Percentiles rank a stretch among this genome's conserved stretches.
These are phyloP conservation scores for Agrenia bidenticulata DNA, from an alignment of 2,888 invertebrate species.

Conservation along the genomic window DNA sequence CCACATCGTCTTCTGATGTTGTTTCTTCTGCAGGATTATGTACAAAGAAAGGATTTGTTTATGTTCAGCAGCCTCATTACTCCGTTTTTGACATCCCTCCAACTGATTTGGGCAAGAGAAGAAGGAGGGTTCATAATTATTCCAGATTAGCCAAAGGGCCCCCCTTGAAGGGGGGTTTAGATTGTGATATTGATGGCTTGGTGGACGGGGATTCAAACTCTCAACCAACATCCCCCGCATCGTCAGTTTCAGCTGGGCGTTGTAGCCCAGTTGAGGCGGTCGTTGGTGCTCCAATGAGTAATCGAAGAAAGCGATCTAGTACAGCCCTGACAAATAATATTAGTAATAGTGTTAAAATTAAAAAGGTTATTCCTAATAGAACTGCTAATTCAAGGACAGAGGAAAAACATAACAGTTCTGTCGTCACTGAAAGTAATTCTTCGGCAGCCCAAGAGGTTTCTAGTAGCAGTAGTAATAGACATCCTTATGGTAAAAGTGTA, in stretches of 20 bases:
- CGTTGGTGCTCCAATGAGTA: not conserved
- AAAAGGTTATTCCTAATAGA: not conserved
- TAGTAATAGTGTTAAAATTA: not conserved
- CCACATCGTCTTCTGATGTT: not conserved
- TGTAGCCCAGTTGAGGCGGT: not conserved
- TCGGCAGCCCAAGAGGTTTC: too few species aligned
- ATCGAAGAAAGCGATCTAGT: not conserved
- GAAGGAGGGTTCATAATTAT: conserved; percentile 48
- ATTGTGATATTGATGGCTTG: not conserved
- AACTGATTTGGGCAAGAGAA: conserved; percentile 46
- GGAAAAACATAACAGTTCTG: not conserved
- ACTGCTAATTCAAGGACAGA: not conserved
- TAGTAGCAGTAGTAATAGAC: conserved; percentile 6
- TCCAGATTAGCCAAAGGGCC: conserved; percentile 45
- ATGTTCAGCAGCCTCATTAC: conserved; percentile 27
- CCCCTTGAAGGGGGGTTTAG: conserved; percentile 3
- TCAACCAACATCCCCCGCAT: not conserved
- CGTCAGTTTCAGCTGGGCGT: not conserved
- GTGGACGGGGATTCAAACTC: conserved; percentile 4
- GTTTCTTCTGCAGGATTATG: conserved; percentile 11
- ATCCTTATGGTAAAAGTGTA: not conserved
- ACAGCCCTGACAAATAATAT: not conserved
- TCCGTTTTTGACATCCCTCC: conserved; percentile 41
- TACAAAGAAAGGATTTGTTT: conserved; percentile 16
- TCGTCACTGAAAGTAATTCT: not conserved